A percentile compares a stretch with the other conserved stretches of the same genome.
Conservation (phyloP, 2,113 vertebrate genomes). For the Bos taurus region DNA sequence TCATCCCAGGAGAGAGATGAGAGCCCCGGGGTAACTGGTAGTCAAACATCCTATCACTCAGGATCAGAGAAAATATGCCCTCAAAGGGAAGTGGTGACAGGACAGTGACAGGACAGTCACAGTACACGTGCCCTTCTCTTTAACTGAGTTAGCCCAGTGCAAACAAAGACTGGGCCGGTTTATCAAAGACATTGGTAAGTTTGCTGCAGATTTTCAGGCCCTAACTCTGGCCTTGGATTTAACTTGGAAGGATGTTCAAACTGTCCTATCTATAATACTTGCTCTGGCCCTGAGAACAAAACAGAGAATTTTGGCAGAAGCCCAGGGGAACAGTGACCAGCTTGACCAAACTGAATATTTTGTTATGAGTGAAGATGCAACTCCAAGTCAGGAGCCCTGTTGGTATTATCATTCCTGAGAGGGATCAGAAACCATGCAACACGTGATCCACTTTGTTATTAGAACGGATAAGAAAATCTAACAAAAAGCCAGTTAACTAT, state of each 20-base stretch:
- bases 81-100: background rate
- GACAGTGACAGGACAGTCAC: background rate
- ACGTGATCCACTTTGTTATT: background rate
- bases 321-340: background rate
- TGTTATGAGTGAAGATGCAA: background rate
- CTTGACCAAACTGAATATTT: background rate
- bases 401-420: background rate
- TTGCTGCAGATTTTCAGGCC: background rate
- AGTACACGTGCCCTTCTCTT: background rate
- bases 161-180: background rate
- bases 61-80: background rate
- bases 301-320: background rate
- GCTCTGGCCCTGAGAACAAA: background rate
- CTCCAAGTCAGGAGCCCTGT: background rate
- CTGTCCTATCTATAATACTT: background rate
- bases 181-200: background rate
- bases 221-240: background rate
- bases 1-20: background rate
- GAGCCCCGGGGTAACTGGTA: fast-evolving
- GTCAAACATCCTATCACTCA: background rate
- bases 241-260: background rate
- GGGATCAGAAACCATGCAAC: background rate
- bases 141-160: background rate
- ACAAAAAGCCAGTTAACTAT: background rate
- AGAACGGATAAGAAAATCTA: background rate